A percentile compares a stretch with the other conserved stretches of the same genome.
Evolutionary conservation across 2,797 vertebrate genomes (phyloP).

Genomic region (Lagodon rhomboides): DNA sequence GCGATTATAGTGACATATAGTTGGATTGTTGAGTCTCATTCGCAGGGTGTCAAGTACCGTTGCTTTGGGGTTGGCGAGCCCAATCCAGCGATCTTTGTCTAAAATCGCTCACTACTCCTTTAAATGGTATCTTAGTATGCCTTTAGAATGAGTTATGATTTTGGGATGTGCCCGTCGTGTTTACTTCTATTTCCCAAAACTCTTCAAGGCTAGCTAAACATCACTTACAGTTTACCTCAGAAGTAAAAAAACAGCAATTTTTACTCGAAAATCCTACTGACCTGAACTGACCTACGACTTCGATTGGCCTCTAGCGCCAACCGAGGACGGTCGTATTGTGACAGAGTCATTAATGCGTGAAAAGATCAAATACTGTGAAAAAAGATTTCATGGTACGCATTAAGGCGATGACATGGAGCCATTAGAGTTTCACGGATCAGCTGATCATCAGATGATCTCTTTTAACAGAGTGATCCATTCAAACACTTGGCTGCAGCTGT

Average conservation of each 20-base stretch:
- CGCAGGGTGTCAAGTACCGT: too few relatives aligned
- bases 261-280: too few relatives aligned
- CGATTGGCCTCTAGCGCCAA: not conserved
- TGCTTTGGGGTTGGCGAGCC: too few relatives aligned
- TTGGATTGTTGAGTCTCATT: too few relatives aligned
- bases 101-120: too few relatives aligned
- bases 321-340: not conserved
- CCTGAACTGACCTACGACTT: not conserved
- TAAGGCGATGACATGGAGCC: constrained; percentile 9
- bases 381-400: constrained; percentile 22
- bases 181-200: not conserved
- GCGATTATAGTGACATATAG: too few relatives aligned
- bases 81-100: too few relatives aligned
- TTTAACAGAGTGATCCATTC: constrained; percentile 32
- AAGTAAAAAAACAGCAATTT: not conserved
- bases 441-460: constrained; percentile 67
- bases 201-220: not conserved
- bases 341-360: not conserved
- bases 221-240: not conserved
- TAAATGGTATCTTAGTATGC: too few relatives aligned
- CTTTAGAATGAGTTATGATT: constrained; percentile 1
- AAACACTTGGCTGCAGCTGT: constrained; percentile 11
- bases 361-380: constrained; percentile 19
- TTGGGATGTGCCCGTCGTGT: not conserved
- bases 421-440: constrained; percentile 37